These are phyloP conservation scores for Brachionus rubens DNA, from an alignment of 1,140 invertebrate species.

Conservation along the genomic window DNA sequence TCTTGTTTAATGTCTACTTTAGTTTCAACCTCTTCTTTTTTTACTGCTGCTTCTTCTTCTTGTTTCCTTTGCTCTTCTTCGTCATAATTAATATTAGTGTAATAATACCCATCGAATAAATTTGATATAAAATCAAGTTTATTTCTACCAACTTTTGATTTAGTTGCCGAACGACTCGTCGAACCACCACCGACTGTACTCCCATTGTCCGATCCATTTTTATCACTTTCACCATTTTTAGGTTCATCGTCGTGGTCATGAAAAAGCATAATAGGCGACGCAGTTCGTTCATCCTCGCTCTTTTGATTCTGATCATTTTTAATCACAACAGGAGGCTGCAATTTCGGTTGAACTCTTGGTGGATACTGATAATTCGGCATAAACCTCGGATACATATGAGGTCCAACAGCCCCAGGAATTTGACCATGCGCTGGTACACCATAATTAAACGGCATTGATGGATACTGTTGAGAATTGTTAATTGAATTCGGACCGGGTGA, in stretches of 20 bases:
- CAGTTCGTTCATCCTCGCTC: no score
- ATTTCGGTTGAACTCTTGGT: no score
- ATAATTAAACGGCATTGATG: no score
- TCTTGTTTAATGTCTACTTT: not conserved
- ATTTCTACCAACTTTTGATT: slow-evolving; percentile 17
- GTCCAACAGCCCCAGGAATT: no score
- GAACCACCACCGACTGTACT: no score
- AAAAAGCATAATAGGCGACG: no score
- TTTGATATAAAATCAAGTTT: slow-evolving; percentile 28
- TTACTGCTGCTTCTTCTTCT: not conserved
- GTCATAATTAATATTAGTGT: slow-evolving; percentile 22
- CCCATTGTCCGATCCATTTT: not conserved
- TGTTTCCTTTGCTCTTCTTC: not conserved
- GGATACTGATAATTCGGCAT: no score
- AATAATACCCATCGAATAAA: slow-evolving; percentile 39
- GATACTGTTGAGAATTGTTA: not conserved
- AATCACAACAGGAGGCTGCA: no score
- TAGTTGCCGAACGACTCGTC: not conserved
- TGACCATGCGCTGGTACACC: not conserved
- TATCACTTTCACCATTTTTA: not conserved
- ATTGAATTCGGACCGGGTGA: not conserved
- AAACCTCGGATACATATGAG: no score
- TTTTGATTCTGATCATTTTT: no score
- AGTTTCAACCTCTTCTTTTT: not conserved
- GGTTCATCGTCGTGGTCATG: not conserved